Evolutionary conservation across 2,113 vertebrate species (phyloP).

Genomic region (Capricornis sumatraensis): DNA sequence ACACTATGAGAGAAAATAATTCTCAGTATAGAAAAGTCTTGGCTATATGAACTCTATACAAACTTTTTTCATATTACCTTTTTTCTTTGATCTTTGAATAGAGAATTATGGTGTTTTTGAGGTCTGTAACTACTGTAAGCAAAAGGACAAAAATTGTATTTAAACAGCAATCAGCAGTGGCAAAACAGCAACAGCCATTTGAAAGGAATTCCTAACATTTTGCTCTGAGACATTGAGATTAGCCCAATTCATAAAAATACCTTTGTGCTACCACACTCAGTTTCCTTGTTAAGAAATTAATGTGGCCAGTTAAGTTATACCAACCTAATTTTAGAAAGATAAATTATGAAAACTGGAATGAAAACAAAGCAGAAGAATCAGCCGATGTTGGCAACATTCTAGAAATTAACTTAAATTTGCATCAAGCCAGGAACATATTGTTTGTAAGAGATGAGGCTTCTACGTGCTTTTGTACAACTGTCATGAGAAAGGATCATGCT

Average conservation of each 20-base stretch:
- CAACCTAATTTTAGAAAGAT: slow-evolving; percentile 47
- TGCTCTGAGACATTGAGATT: neutral
- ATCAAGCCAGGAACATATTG: neutral
- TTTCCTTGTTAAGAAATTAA: slow-evolving; percentile 43
- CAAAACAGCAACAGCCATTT: neutral
- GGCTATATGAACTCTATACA: neutral
- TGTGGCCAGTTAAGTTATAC: neutral
- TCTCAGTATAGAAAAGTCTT: neutral
- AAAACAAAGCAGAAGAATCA: slow-evolving; percentile 54
- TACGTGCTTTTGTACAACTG: neutral
- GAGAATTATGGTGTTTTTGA: neutral
- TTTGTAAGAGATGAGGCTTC: slow-evolving; percentile 33
- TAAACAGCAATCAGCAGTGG: neutral
- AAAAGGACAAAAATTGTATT: neutral
- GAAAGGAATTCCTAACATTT: neutral
- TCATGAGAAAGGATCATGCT: neutral
- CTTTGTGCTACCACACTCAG: neutral
- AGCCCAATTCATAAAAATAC: neutral
- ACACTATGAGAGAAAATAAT: neutral
- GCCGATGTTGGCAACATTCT: neutral
- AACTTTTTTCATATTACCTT: neutral
- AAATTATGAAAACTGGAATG: slow-evolving; percentile 34
- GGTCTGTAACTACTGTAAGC: neutral
- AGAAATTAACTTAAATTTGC: slow-evolving; percentile 54
- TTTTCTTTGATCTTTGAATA: neutral